phyloP scores from a whole-genome alignment of 2,113 vertebrate species.

The Phaethon lepturus region DNA sequence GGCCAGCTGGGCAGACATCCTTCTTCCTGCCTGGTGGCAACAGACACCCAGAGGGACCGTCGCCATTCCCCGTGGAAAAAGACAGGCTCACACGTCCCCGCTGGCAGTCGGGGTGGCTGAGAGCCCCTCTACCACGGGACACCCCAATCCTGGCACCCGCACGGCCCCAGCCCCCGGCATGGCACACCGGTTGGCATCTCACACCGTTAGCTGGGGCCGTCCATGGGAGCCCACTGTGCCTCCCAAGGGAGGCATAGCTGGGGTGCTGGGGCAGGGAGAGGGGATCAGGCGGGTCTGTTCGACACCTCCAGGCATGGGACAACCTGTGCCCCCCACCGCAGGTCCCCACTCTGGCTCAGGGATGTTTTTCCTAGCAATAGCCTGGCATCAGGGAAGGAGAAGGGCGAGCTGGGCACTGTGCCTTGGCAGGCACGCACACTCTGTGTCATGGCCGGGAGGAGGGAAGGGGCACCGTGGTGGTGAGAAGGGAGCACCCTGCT shows the following conservation, averaged over 20 bases:
- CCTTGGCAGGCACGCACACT: fast-evolving
- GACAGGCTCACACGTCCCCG: neutral
- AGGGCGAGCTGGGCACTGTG: neutral
- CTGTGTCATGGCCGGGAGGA: fast-evolving
- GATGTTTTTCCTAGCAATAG: neutral
- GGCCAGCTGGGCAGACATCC: neutral
- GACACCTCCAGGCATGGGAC: neutral
- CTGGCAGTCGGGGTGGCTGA: neutral
- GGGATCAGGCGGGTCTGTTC: neutral
- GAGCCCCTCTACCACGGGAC: neutral
- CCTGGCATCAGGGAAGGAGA: neutral
- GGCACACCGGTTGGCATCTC: neutral
- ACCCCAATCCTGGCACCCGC: neutral
- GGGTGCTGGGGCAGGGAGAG: neutral
- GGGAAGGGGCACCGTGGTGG: fast-evolving
- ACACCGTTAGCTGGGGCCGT: neutral
- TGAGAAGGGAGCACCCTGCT: neutral
- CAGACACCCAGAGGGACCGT: slow-evolving; percentile 14
- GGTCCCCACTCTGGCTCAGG: neutral
- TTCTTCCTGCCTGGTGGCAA: slow-evolving; percentile 20
- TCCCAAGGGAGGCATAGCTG: neutral
- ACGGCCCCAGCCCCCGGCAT: fast-evolving
- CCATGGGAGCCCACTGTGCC: fast-evolving
- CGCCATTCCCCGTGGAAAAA: neutral
- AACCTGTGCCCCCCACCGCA: fast-evolving